A percentile compares a stretch with the other conserved stretches of the same genome.
phyloP scores from a whole-genome alignment of 2,113 vertebrate genomes.

The Cyanocitta stelleri region DNA sequence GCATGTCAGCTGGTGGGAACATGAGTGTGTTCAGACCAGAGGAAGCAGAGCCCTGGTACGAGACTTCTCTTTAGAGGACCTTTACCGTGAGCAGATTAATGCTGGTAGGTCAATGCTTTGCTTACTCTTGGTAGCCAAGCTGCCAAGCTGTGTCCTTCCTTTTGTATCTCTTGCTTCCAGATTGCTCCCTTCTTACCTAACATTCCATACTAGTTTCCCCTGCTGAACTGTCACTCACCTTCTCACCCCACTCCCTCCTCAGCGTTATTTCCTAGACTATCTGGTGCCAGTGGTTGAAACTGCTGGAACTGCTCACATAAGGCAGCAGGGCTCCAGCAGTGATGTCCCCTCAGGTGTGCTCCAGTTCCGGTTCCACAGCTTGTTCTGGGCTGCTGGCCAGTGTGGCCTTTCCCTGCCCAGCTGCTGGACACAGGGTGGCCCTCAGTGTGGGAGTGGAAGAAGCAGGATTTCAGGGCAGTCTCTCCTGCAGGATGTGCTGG shows the following conservation, averaged over 20 bases:
- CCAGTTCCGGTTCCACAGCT: too few relatives aligned
- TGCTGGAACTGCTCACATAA: not conserved
- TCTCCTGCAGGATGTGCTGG: not conserved
- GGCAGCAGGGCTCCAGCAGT: not conserved
- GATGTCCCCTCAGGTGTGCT: not conserved
- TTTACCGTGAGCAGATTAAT: not conserved
- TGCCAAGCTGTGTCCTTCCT: not conserved
- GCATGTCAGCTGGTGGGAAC: not conserved
- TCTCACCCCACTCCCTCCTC: not conserved
- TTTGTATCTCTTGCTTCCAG: not conserved
- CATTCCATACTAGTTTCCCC: not conserved
- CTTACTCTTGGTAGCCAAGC: not conserved
- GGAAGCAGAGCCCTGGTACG: not conserved
- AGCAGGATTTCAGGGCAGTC: not conserved
- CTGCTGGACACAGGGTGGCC: not conserved
- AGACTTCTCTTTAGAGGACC: not conserved
- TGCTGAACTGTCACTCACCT: not conserved
- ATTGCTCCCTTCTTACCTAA: not conserved
- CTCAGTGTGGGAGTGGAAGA: not conserved
- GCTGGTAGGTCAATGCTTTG: not conserved
- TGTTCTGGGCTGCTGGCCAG: not conserved
- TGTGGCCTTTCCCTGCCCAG: not conserved
- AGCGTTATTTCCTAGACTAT: not conserved
- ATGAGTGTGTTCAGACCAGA: not conserved
- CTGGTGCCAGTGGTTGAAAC: not conserved